Evolutionary conservation across 2,113 vertebrate genomes (phyloP).

Genomic region (Protobothrops mucrosquamatus): DNA sequence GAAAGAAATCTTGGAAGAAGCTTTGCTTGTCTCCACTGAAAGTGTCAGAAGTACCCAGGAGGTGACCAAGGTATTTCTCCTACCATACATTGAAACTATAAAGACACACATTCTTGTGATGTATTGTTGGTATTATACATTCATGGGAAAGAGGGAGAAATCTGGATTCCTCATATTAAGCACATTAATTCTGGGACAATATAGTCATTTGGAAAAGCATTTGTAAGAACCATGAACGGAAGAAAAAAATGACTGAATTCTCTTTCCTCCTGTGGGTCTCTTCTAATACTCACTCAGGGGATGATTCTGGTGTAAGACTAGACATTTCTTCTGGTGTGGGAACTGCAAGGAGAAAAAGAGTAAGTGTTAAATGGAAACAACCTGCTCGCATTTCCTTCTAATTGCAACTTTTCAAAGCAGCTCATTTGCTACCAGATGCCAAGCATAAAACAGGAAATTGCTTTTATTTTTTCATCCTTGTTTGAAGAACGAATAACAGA

Average conservation of each 20-base stretch:
- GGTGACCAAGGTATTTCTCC: neutral
- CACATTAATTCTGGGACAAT: neutral
- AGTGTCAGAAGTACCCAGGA: neutral
- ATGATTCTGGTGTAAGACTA: slow-evolving; percentile 90
- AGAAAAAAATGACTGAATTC: neutral
- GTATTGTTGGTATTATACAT: neutral
- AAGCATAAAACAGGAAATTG: neutral
- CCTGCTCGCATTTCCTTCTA: neutral
- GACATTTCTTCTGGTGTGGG: slow-evolving; percentile 95
- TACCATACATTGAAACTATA: neutral
- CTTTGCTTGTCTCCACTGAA: neutral
- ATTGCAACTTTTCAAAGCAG: neutral
- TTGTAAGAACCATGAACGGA: neutral
- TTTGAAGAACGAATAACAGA: neutral
- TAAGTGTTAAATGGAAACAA: neutral
- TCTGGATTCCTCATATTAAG: neutral
- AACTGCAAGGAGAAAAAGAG: slow-evolving; percentile 64
- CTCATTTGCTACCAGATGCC: neutral
- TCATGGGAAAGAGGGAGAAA: neutral
- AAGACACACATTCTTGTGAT: neutral
- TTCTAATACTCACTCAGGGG: slow-evolving; percentile 83
- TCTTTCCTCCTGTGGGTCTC: too few relatives aligned
- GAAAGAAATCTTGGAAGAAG: neutral
- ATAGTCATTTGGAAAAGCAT: neutral
- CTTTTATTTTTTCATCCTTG: neutral